Conservation (phyloP, 2,888 invertebrate genomes). For the Merodon equestris region DNA sequence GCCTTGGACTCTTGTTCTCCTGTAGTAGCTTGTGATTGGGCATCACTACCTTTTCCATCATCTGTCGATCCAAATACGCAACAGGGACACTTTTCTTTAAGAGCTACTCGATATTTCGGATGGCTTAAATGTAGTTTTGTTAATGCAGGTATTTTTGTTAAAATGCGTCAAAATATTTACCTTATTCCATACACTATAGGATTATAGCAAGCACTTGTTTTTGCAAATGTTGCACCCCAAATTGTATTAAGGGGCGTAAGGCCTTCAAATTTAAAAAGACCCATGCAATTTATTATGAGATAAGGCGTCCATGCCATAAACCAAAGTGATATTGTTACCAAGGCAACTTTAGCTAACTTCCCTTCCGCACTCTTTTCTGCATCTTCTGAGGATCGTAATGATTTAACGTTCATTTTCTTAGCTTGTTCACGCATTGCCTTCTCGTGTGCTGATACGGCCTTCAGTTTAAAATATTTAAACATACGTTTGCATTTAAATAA, state of each 20-base stretch:
- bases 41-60: conserved; percentile 76
- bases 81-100: conserved; percentile 83
- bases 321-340: conserved; percentile 94
- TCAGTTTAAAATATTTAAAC: conserved; percentile 32
- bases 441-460: conserved; percentile 92
- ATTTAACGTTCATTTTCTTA: conserved; percentile 96
- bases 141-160: background rate
- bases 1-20: conserved; percentile 77
- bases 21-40: conserved; percentile 76
- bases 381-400: conserved; percentile 88
- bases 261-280: conserved; percentile 86
- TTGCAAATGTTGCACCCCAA: conserved; percentile 95
- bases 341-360: conserved; percentile 92
- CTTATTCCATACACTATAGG: conserved; percentile 95
- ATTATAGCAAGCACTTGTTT: conserved; percentile 94
- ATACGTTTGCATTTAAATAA: background rate
- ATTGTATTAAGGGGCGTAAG: conserved; percentile 90
- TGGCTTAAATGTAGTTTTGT: conserved; percentile 77
- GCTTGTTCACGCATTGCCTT: conserved; percentile 93
- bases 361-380: conserved; percentile 90
- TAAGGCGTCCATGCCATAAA: conserved; percentile 97
- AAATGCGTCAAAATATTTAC: conserved; percentile 76
- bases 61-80: conserved; percentile 77
- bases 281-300: conserved; percentile 88
- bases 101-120: conserved; percentile 82